Conservation (phyloP, 1,140 invertebrate genomes). For the Choristoneura fumiferana region DNA sequence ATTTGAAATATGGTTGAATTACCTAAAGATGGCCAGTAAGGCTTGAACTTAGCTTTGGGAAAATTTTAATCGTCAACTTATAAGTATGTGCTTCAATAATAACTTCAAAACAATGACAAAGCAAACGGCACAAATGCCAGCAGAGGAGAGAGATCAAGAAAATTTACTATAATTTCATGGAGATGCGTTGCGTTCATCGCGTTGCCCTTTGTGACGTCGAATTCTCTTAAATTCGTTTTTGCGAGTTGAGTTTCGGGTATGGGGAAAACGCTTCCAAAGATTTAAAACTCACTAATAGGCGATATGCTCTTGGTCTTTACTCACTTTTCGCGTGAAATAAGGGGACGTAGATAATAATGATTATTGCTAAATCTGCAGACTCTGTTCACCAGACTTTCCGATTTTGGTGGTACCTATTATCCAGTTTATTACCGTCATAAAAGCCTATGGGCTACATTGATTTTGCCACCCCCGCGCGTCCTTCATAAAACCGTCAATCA, state of each 20-base stretch:
- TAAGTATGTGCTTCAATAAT: slow-evolving; percentile 10
- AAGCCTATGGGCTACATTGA: background rate
- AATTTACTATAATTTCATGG: background rate
- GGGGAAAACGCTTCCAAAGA: no score
- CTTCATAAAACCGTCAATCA: slow-evolving; percentile 10
- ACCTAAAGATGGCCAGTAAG: background rate
- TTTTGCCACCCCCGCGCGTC: background rate
- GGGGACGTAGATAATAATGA: background rate
- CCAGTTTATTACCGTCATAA: slow-evolving; percentile 1
- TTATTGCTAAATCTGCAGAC: background rate
- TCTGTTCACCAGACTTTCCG: background rate
- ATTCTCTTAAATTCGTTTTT: background rate
- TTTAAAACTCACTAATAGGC: background rate
- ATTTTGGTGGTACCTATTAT: background rate
- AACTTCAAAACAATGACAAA: slow-evolving; percentile 3
- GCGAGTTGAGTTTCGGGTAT: background rate
- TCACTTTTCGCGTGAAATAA: background rate
- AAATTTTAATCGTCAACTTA: background rate
- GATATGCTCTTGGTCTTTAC: background rate
- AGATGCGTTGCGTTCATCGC: background rate
- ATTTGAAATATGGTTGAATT: background rate
- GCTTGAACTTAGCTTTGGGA: background rate
- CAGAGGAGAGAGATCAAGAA: background rate
- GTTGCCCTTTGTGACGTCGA: background rate
- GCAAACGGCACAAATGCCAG: background rate